Evolutionary conservation across 2,888 invertebrate genomes (phyloP), one percentile per base, ranked within the genome.

Genomic region (Palloptera scutellata): DNA sequence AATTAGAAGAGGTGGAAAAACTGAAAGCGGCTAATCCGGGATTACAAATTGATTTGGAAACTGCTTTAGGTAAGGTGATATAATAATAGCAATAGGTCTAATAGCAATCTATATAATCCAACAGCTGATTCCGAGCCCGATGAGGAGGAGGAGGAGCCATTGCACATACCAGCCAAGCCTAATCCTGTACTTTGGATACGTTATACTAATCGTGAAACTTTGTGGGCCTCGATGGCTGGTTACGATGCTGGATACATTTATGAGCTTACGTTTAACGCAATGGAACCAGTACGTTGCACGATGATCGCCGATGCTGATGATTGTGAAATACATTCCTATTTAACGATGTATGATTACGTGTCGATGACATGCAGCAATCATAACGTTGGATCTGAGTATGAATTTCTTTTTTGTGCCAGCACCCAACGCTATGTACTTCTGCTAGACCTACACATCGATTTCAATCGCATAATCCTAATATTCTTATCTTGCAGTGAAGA

Each of bases 171-270:
- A 0, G 83, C 87, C 74, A 78, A 85, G 9, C 88, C 90, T 0
- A 90, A 88, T 77, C 81, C 85, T 57, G 84, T 91, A n/a, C 78
- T 89, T 15, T 88, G 88, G 85, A 83, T 88, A 40, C 86, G 87
- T 68, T 89, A 89, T 69, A 87, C 88, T 0, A 72, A 75, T 1
- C 81, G 84, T 2, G 79, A 86, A 20, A 88, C 87, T 0, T 83
- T 91, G 64, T 89, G 89, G 88, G 72, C 91, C 0, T 89, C 89
- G 0, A 86, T 91, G 86, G 87, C 85, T 2, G 91, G 89, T 30
- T 91, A 87, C 73, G 91, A 91, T 79, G 88, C 90, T 3, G 91
- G 91, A 30, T 91, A 89, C 73, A 86, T 91, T 70, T 91, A 91
- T 75, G 90, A 91, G 80, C 88, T 84, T 20, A 64, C 76, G 41